A percentile compares a stretch with the other conserved stretches of the same genome.
phyloP scores from a whole-genome alignment of 2,888 invertebrate species.

The Eretmocerus hayati region DNA sequence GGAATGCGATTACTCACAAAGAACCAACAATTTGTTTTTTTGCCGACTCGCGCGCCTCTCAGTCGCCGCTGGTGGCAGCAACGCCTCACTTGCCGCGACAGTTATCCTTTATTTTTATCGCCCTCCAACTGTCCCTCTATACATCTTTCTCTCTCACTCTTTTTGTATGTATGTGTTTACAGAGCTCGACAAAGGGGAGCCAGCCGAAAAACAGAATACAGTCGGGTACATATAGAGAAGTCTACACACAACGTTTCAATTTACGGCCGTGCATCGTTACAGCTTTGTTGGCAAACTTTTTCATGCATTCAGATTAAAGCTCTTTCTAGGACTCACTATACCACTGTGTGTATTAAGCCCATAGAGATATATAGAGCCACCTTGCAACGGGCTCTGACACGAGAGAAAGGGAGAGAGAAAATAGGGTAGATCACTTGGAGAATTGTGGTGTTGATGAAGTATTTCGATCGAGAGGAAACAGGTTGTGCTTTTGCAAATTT shows the following conservation, averaged over 20 bases:
- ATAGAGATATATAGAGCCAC: too few relatives aligned
- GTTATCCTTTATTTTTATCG: conserved; percentile 16
- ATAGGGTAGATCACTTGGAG: too few relatives aligned
- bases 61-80: background rate
- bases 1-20: conserved; percentile 23
- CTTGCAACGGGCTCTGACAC: too few relatives aligned
- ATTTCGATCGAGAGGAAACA: too few relatives aligned
- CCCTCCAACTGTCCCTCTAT: too few relatives aligned
- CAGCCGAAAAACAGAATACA: conserved; percentile 9
- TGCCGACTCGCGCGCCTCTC: background rate
- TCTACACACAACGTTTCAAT: conserved; percentile 14
- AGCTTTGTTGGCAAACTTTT: background rate
- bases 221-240: too few relatives aligned
- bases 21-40: conserved; percentile 23
- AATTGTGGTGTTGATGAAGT: too few relatives aligned
- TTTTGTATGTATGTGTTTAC: background rate
- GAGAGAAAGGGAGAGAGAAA: too few relatives aligned
- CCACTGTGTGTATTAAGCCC: too few relatives aligned
- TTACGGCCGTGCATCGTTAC: conserved; percentile 6
- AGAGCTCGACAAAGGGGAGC: background rate
- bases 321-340: background rate
- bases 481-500: too few relatives aligned
- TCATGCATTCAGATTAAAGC: background rate
- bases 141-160: background rate
- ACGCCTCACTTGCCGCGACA: conserved; percentile 10